Percentiles rank a stretch among this genome's conserved stretches.
Evolutionary conservation across 2,797 vertebrate genomes (phyloP).

Genomic region (Ctenopoma multispine): DNA sequence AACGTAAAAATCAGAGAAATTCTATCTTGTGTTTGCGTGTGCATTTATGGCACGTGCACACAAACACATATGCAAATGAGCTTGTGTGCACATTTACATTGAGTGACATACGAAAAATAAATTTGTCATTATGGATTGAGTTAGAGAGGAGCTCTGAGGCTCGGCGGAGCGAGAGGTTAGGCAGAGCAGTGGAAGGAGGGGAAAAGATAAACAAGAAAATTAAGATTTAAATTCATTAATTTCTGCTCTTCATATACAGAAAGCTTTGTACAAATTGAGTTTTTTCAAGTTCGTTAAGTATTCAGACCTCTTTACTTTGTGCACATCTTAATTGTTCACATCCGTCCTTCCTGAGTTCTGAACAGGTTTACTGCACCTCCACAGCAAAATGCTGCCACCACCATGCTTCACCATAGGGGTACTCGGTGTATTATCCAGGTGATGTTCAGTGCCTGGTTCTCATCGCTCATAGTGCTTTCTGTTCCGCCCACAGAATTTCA

Average conservation of each 20-base stretch:
- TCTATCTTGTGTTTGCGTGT: constrained; percentile 25
- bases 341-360: too few species aligned
- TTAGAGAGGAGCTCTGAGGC: constrained; percentile 36
- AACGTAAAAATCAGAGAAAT: constrained; percentile 42
- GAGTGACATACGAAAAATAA: constrained; percentile 38
- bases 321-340: not conserved
- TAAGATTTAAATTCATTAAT: constrained; percentile 58
- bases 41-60: not conserved
- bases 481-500: too few species aligned
- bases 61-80: constrained; percentile 30
- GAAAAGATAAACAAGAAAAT: constrained; percentile 46
- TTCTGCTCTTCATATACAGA: constrained; percentile 54
- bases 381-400: too few species aligned
- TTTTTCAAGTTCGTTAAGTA: constrained; percentile 49
- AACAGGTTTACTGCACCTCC: too few species aligned
- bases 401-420: too few species aligned
- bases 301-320: not conserved
- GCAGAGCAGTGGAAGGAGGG: constrained; percentile 28
- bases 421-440: too few species aligned
- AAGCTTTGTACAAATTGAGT: constrained; percentile 60
- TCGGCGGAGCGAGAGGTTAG: constrained; percentile 3
- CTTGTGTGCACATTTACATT: constrained; percentile 37
- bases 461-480: too few species aligned
- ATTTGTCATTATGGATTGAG: constrained; percentile 43
- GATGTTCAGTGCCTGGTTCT: too few species aligned